Conservation (phyloP, 2,888 invertebrate species). For the Liopterus haemorrhoidalis region DNA sequence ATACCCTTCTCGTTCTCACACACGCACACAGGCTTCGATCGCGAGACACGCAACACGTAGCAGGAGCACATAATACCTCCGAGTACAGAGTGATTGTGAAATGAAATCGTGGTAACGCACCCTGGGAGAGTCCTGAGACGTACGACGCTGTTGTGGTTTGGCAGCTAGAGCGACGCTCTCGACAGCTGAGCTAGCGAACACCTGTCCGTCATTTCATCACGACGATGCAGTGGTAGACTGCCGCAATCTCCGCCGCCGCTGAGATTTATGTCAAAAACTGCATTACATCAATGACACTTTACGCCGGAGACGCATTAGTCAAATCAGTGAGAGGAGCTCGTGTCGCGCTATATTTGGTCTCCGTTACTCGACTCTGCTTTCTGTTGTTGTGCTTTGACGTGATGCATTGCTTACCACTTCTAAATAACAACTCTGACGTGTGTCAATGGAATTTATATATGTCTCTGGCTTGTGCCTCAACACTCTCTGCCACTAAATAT, state of each 20-base stretch:
- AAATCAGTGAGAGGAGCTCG: slow-evolving; percentile 31
- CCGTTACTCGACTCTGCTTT: slow-evolving; percentile 9
- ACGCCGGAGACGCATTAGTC: slow-evolving; percentile 34
- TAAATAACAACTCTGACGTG: slow-evolving; percentile 22
- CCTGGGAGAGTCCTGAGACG: background rate
- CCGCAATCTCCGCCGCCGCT: slow-evolving; percentile 19
- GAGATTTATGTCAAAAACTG: slow-evolving; percentile 34
- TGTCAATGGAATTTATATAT: slow-evolving; percentile 22
- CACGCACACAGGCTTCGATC: background rate
- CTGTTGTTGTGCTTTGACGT: slow-evolving; percentile 9
- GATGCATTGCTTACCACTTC: slow-evolving; percentile 20
- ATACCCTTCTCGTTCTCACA: background rate
- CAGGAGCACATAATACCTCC: background rate
- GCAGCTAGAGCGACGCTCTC: background rate
- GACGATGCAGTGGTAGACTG: background rate
- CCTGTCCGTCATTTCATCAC: slow-evolving; percentile 37
- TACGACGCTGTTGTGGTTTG: slow-evolving; percentile 2
- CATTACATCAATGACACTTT: slow-evolving; percentile 35
- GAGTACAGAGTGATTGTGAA: no score
- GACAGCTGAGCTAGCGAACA: slow-evolving; percentile 25
- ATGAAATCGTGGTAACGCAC: slow-evolving; percentile 4
- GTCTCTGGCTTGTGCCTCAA: no score
- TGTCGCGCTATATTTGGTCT: slow-evolving; percentile 21
- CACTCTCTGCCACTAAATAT: no score
- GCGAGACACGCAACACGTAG: background rate